Evolutionary conservation across 1,140 invertebrate species (phyloP).

Genomic region (Venustaconcha ellipsiformis): DNA sequence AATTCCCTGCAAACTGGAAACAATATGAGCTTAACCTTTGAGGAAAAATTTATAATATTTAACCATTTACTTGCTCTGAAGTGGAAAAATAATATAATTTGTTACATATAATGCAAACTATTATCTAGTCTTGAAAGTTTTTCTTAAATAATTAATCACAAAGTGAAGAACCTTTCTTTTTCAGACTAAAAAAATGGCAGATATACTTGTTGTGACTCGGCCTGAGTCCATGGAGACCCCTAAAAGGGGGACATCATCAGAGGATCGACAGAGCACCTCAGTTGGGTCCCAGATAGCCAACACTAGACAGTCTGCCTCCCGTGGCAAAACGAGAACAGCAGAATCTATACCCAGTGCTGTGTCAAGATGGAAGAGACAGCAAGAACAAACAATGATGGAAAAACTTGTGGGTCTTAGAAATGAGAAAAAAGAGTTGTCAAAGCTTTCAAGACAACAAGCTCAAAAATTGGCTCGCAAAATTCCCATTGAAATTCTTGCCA

Average conservation of each 20-base stretch:
- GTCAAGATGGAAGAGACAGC: conserved; percentile 58
- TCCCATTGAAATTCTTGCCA: conserved; percentile 65
- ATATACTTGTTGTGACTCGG: conserved; percentile 31
- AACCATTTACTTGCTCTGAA: too few relatives aligned
- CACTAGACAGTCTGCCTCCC: conserved; percentile 30
- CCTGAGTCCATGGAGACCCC: conserved; percentile 24
- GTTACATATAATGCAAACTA: too few relatives aligned
- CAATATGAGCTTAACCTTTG: too few relatives aligned
- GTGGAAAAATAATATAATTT: too few relatives aligned
- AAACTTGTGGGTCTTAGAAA: conserved; percentile 55
- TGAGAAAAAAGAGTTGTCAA: conserved; percentile 56
- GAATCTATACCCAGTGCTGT: conserved; percentile 46
- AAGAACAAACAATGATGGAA: conserved; percentile 65
- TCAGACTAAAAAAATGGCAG: conserved; percentile 32
- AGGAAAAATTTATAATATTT: too few relatives aligned
- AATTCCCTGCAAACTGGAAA: too few relatives aligned
- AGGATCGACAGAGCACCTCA: conserved; percentile 15
- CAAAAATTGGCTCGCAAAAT: conserved; percentile 63
- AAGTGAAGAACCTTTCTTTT: conserved; percentile 1
- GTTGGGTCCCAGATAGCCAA: conserved; percentile 27
- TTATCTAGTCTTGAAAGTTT: too few relatives aligned
- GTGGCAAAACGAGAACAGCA: conserved; percentile 11
- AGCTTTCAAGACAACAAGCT: conserved; percentile 51
- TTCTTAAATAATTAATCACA: too few relatives aligned
- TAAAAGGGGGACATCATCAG: conserved; percentile 39